A percentile compares a stretch with the other conserved stretches of the same genome.
phyloP scores from a whole-genome alignment of 1,140 invertebrate species.

The Aplysia californica region DNA sequence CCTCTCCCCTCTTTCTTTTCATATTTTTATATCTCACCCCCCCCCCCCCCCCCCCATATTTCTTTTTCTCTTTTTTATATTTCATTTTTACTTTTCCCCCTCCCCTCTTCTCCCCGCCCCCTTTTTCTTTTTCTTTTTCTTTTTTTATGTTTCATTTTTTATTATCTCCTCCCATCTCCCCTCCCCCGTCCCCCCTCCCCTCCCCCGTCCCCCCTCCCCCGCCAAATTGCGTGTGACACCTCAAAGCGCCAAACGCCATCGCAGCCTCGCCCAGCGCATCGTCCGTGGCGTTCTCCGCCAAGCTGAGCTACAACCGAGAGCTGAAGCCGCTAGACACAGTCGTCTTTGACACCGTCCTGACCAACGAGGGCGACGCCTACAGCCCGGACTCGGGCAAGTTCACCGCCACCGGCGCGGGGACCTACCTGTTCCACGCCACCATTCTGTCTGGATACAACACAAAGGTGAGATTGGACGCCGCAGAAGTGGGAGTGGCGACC shows the following conservation, averaged over 20 bases:
- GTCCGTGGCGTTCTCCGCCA: constrained; percentile 32
- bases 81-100: background rate
- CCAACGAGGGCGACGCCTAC: constrained; percentile 38
- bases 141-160: background rate
- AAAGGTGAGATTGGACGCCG: constrained; percentile 36
- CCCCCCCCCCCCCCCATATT: too few relatives aligned
- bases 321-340: constrained; percentile 38
- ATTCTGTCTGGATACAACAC: constrained; percentile 43
- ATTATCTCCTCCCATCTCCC: background rate
- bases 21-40: too few relatives aligned
- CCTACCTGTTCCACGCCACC: constrained; percentile 37
- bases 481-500: too few relatives aligned
- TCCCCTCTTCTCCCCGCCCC: background rate
- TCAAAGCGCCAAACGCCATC: too few relatives aligned
- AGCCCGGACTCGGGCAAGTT: constrained; percentile 34
- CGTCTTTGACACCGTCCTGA: constrained; percentile 37
- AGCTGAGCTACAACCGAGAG: constrained; percentile 40
- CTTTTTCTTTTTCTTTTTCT: background rate
- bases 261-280: background rate
- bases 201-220: too few relatives aligned
- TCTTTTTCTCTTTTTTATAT: too few relatives aligned
- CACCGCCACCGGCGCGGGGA: constrained; percentile 29
- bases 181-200: too few relatives aligned
- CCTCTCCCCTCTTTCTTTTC: too few relatives aligned
- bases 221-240: too few relatives aligned